Percentiles rank a stretch among this genome's conserved stretches.
phyloP scores from a whole-genome alignment of 2,113 vertebrate genomes.

The Condylura cristata region DNA sequence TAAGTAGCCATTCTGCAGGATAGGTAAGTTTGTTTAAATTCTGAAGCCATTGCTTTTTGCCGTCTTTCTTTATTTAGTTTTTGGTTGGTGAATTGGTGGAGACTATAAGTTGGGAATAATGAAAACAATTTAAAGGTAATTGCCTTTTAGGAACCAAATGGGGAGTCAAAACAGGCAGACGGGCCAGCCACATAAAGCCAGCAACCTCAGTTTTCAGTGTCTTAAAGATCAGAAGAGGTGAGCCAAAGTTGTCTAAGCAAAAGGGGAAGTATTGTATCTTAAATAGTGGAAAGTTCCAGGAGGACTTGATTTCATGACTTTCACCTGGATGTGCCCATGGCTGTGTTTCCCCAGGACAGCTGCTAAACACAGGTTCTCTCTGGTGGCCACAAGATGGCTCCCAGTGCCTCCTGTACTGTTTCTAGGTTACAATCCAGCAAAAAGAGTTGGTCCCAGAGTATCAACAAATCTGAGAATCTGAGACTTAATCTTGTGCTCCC shows the following conservation, averaged over 20 bases:
- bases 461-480: background rate
- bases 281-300: background rate
- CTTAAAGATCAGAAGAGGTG: background rate
- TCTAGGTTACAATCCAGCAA: background rate
- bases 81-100: conserved; percentile 10
- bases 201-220: background rate
- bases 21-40: conserved; percentile 3
- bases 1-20: background rate
- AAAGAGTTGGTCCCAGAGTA: background rate
- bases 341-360: background rate
- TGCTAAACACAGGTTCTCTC: background rate
- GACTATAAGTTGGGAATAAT: background rate
- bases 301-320: background rate
- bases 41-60: background rate
- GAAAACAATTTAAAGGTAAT: background rate
- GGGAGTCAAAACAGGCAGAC: background rate
- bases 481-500: background rate
- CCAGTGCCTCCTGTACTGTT: background rate
- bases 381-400: background rate
- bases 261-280: background rate
- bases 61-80: background rate
- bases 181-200: background rate
- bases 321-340: background rate
- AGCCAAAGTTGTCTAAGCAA: background rate
- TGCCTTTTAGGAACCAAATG: background rate